Evolutionary conservation across 1,140 invertebrate species (phyloP), one percentile per base, ranked within the genome.

Genomic region (Helicoverpa armigera): DNA sequence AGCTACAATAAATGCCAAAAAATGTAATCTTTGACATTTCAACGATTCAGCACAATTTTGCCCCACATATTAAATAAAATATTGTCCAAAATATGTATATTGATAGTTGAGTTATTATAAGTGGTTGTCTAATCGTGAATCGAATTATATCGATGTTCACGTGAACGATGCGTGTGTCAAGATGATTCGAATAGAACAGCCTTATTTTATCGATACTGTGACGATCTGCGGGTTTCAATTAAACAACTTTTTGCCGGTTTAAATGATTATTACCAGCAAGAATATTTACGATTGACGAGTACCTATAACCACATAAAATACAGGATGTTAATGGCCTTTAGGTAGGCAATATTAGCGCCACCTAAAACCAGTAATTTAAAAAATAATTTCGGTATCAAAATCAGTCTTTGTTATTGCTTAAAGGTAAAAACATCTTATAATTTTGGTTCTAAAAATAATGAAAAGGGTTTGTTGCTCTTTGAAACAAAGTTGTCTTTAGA

Each of bases 241-340:
- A 70, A 72, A 72, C 29, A 51, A 72, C 54, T 23, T 54, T 48
- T 14, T 35, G 23, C 51, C 69, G 69, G 51, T 54, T 54, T 72
- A 14, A 13, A 51, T 29, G 23, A 3, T 14, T 14, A 29, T n/a
- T 29, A 43, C 13, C 43, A 58, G 7, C 35, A 10, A 9, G 31
- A 75, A 50, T 50, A 12, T 23, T 75, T 35, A 14, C 1, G 56
- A 23, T 75, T 5, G 0, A 35, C 7, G 7, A 35, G 35, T 35
- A 63, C 51, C 61, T 63, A 75, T 75, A 75, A 5, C 73, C 11
- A 16, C 43, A 75, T 75, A 61, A 61, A 61, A 31, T 13, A 4
- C 61, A 60, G 73, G 51, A 74, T 74, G 35, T 48, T 50, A n/a
- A 75, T 75, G 23, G 16, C 51, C 43, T 29, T n/a, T 63, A 61